Conservation (phyloP, 2,797 vertebrate genomes). For the Typhlichthys subterraneus region DNA sequence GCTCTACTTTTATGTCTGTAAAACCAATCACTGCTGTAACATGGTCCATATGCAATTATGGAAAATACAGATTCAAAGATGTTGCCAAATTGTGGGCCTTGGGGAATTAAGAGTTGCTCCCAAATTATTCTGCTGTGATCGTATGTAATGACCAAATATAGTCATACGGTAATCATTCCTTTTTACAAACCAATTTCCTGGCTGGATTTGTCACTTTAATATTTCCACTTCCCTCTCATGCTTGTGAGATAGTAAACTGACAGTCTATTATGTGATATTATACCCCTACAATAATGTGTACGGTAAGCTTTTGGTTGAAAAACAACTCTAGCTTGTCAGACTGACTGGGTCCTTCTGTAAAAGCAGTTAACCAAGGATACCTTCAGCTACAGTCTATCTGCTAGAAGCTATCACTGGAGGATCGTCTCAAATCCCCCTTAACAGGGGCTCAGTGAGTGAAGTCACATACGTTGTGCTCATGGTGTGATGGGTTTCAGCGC, state of each 20-base stretch:
- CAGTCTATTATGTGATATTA: background rate
- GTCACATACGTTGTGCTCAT: background rate
- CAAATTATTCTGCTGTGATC: constrained; percentile 6
- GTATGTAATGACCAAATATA: background rate
- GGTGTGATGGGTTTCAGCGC: background rate
- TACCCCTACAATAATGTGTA: background rate
- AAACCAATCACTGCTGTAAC: constrained; percentile 7
- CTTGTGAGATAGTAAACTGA: background rate
- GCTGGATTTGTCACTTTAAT: background rate
- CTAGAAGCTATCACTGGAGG: background rate
- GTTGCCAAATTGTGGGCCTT: background rate
- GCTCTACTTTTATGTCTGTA: constrained; percentile 11
- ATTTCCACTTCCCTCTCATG: background rate
- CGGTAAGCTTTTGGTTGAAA: background rate
- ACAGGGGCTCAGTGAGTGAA: background rate
- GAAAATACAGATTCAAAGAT: constrained; percentile 9
- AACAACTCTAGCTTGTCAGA: background rate
- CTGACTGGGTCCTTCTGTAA: background rate
- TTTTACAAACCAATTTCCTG: background rate
- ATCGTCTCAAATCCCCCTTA: background rate
- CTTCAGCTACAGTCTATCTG: background rate
- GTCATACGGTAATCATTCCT: background rate
- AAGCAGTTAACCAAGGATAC: background rate
- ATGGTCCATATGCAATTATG: constrained; percentile 1
- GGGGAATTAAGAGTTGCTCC: background rate